phyloP scores from a whole-genome alignment of 2,113 vertebrate species.

The Oreochromis tanganicae region DNA sequence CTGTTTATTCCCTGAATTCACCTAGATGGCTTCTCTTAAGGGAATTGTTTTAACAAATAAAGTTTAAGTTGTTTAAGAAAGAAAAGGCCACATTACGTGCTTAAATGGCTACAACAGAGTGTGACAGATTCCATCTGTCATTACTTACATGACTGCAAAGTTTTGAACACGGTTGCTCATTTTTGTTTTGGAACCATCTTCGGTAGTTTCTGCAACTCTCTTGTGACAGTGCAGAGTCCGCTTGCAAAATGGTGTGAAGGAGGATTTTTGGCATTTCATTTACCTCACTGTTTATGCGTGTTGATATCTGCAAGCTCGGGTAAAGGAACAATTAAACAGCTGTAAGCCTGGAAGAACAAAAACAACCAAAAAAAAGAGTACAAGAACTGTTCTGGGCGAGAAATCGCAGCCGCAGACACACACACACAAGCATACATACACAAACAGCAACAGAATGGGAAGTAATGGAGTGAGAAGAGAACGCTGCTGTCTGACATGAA shows the following conservation, averaged over 20 bases:
- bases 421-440: neutral
- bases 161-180: neutral
- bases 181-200: slow-evolving; percentile 12
- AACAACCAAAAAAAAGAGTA: neutral
- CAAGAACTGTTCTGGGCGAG: slow-evolving; percentile 17
- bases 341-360: slow-evolving; percentile 12
- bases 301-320: neutral
- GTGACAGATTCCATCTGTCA: neutral
- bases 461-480: slow-evolving; percentile 63
- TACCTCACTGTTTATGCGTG: neutral
- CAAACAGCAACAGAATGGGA: slow-evolving; percentile 37
- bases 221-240: neutral
- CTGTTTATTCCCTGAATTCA: neutral
- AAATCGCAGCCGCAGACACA: slow-evolving; percentile 17
- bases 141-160: neutral
- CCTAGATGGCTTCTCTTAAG: neutral
- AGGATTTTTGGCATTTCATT: slow-evolving; percentile 15
- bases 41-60: neutral
- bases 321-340: slow-evolving; percentile 55
- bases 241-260: slow-evolving; percentile 26
- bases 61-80: neutral
- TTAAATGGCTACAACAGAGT: neutral
- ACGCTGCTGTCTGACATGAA: slow-evolving; percentile 60
- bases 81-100: neutral
- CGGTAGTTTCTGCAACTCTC: slow-evolving; percentile 7